These are phyloP conservation scores for Styela plicata DNA, from an alignment of 23 tunicate genomes.

Conservation along the genomic window DNA sequence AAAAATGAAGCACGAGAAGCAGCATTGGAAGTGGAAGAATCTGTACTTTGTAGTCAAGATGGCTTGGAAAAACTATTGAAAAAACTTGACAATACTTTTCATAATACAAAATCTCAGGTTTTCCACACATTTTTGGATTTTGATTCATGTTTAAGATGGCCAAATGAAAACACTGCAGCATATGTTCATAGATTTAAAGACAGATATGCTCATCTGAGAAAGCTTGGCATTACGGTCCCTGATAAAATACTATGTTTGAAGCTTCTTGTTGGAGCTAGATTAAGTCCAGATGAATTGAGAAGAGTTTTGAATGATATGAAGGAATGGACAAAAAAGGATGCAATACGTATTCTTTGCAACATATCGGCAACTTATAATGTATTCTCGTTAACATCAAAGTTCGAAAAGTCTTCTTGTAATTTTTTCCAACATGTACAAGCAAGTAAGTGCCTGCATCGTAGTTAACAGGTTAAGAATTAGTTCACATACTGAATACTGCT, in stretches of 20 bases:
- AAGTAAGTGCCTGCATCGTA: no score
- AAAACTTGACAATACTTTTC: not conserved
- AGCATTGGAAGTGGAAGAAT: not conserved
- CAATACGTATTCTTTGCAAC: not conserved
- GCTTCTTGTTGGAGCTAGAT: not conserved
- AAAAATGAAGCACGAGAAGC: not conserved
- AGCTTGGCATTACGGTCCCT: not conserved
- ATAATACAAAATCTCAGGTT: not conserved
- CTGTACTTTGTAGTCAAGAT: not conserved
- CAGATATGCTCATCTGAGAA: not conserved
- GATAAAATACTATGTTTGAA: not conserved
- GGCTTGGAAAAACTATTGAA: not conserved
- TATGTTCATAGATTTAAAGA: not conserved
- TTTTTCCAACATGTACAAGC: no score
- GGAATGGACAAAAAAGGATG: not conserved
- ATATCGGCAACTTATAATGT: not conserved
- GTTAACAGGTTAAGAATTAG: no score
- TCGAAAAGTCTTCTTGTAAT: no score
- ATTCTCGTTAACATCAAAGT: no score
- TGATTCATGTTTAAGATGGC: not conserved
- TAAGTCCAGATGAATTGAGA: not conserved
- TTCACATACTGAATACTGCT: no score
- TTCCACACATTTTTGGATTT: not conserved
- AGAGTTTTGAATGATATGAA: not conserved
- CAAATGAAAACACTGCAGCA: not conserved